Conservation (phyloP, 2,888 invertebrate genomes). For the Coleophora deauratella region DNA sequence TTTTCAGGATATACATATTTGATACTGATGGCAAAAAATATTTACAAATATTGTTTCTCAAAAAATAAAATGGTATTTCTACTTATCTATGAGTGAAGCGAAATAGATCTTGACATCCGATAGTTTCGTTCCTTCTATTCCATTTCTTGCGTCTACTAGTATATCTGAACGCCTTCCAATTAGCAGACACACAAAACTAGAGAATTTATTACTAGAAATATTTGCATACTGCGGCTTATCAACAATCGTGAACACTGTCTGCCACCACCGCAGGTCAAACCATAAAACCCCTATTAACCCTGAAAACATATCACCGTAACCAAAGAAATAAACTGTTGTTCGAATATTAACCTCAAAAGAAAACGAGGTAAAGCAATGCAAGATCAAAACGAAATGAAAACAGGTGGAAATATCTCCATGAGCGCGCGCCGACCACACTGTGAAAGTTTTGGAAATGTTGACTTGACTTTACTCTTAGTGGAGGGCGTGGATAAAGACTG, state of each 20-base stretch:
- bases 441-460: slow-evolving; percentile 27
- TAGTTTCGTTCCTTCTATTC: too few relatives aligned
- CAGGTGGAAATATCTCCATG: slow-evolving; percentile 11
- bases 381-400: slow-evolving; percentile 13
- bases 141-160: too few relatives aligned
- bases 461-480: background rate
- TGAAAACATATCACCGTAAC: slow-evolving; percentile 9
- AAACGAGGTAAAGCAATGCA: slow-evolving; percentile 8
- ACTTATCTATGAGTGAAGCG: too few relatives aligned
- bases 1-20: too few relatives aligned
- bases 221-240: background rate
- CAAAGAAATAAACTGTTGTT: background rate
- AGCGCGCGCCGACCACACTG: slow-evolving; percentile 17
- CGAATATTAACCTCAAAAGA: slow-evolving; percentile 10
- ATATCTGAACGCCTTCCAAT: too few relatives aligned
- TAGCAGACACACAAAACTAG: too few relatives aligned
- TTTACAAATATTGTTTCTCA: too few relatives aligned
- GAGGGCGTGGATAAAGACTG: background rate
- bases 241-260: background rate
- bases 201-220: background rate
- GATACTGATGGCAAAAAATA: too few relatives aligned
- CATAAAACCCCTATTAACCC: slow-evolving; percentile 7
- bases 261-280: background rate
- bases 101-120: too few relatives aligned
- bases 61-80: too few relatives aligned